Percentiles rank a stretch among this genome's conserved stretches.
Evolutionary conservation across 2,797 vertebrate genomes (phyloP).

Genomic region (Poeciliopsis paucimaculata): DNA sequence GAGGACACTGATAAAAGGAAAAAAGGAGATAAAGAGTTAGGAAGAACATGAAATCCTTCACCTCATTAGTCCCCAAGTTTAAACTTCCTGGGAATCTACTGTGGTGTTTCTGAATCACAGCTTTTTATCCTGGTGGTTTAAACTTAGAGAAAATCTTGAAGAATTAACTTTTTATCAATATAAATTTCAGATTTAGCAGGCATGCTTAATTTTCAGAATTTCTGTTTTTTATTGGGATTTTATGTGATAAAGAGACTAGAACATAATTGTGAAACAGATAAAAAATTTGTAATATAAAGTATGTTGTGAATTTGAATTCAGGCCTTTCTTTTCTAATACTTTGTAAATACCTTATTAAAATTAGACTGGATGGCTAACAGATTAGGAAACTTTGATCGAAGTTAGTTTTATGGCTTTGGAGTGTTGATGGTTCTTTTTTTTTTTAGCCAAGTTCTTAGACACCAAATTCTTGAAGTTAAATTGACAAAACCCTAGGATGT

Average conservation of each 20-base stretch:
- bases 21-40: background rate
- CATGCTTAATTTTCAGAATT: background rate
- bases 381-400: background rate
- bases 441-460: background rate
- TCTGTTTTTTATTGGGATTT: background rate
- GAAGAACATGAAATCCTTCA: slow-evolving; percentile 7
- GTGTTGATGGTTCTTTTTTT: background rate
- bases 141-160: background rate
- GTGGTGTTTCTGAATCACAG: background rate
- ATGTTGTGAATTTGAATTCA: background rate
- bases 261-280: background rate
- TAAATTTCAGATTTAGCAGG: background rate
- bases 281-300: background rate
- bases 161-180: background rate
- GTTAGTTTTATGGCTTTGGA: background rate
- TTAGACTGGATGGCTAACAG: background rate
- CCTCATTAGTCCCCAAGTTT: slow-evolving; percentile 9
- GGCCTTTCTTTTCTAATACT: background rate
- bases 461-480: background rate
- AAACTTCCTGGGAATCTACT: background rate
- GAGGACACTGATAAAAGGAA: slow-evolving; percentile 12
- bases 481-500: background rate
- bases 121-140: background rate
- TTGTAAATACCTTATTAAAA: background rate
- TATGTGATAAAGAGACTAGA: background rate